phyloP scores from a whole-genome alignment of 2,797 vertebrate genomes.

The Phoeniculus purpureus region DNA sequence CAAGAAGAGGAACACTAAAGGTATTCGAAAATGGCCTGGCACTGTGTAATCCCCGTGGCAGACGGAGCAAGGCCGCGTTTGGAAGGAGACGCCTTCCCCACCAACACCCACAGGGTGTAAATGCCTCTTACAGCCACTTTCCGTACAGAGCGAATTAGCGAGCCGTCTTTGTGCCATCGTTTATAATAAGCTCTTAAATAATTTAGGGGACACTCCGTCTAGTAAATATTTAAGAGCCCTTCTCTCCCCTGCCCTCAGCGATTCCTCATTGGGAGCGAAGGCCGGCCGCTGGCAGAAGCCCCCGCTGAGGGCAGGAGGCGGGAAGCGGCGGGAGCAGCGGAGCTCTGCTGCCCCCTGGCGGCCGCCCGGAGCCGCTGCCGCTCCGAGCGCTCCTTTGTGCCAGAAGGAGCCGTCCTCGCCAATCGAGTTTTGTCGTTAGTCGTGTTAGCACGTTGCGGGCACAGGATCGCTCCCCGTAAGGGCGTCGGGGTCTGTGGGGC shows the following conservation, averaged over 20 bases:
- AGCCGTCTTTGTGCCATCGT: constrained; percentile 47
- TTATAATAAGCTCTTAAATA: constrained; percentile 74
- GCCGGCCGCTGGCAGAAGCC: not conserved
- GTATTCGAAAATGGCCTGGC: not conserved
- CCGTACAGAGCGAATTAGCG: constrained; percentile 64
- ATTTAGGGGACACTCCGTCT: constrained; percentile 38
- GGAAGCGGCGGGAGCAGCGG: not conserved
- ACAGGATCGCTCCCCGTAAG: not conserved
- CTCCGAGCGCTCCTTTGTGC: not conserved
- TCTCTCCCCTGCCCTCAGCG: constrained; percentile 63
- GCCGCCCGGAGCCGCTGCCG: not conserved
- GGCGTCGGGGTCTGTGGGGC: not conserved
- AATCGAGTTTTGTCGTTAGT: constrained; percentile 17
- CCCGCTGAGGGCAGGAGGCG: not conserved
- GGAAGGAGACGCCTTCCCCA: constrained; percentile 35
- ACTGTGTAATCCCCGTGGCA: constrained; percentile 25
- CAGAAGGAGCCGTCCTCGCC: not conserved
- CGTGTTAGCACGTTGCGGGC: not conserved
- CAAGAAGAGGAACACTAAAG: not conserved
- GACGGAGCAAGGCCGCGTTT: not conserved
- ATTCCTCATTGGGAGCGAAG: constrained; percentile 32
- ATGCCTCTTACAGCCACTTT: constrained; percentile 57
- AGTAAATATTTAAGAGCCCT: constrained; percentile 69
- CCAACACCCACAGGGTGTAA: constrained; percentile 58
- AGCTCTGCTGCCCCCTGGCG: constrained; percentile 58